Evolutionary conservation across 2,797 vertebrate genomes (phyloP).

Genomic region (Pseudochirops cupreus): DNA sequence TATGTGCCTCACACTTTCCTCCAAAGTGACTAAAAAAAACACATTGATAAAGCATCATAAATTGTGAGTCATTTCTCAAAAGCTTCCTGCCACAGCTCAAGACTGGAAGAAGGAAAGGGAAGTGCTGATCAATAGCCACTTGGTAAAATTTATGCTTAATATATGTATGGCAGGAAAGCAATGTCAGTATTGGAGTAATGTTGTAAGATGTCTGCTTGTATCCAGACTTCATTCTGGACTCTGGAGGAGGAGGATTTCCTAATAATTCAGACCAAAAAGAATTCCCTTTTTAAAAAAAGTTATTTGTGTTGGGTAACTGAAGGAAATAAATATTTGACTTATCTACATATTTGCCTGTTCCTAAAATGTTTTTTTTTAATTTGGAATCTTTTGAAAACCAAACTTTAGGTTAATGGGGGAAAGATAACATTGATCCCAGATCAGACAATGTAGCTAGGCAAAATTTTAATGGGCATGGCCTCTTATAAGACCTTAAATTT

Average conservation of each 20-base stretch:
- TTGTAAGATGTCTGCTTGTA: constrained; percentile 39
- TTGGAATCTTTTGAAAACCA: constrained; percentile 25
- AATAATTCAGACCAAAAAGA: background rate
- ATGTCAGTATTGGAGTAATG: constrained; percentile 6
- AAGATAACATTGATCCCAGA: constrained; percentile 1
- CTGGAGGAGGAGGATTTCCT: background rate
- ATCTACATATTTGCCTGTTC: background rate
- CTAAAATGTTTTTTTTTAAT: constrained; percentile 5
- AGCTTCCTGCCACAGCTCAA: constrained; percentile 70
- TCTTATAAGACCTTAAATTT: background rate
- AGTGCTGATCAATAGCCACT: constrained; percentile 70
- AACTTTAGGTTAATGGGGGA: constrained; percentile 22
- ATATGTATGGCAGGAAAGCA: constrained; percentile 60
- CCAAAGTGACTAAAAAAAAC: constrained; percentile 77
- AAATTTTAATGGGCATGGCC: background rate
- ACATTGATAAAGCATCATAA: constrained; percentile 84
- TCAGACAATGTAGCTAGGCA: background rate
- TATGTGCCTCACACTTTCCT: constrained; percentile 84
- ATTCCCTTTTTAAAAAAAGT: background rate
- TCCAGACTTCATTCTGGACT: constrained; percentile 20
- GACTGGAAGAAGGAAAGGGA: constrained; percentile 76
- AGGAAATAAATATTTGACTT: constrained; percentile 36
- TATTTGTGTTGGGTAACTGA: constrained; percentile 12
- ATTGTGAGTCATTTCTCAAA: constrained; percentile 84
- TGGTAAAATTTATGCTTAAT: constrained; percentile 66